Percentiles rank a stretch among this genome's conserved stretches.
Conservation (phyloP, 2,797 vertebrate genomes). For the Microcaecilia unicolor region DNA sequence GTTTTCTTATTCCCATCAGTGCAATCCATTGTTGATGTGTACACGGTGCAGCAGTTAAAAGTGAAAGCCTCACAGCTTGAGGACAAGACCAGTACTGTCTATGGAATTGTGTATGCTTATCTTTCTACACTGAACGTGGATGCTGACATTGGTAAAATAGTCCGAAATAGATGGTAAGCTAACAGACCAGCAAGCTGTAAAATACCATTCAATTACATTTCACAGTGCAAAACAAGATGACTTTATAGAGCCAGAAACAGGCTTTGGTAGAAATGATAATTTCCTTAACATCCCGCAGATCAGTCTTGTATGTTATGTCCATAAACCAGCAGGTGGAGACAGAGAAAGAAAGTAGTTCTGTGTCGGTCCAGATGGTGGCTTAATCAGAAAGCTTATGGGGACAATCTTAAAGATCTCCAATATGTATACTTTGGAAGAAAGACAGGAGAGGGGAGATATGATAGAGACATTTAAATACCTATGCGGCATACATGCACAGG, state of each 20-base stretch:
- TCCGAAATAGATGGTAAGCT: conserved; percentile 77
- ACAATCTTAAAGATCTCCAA: too few relatives aligned
- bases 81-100: conserved; percentile 51
- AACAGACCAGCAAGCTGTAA: background rate
- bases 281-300: too few relatives aligned
- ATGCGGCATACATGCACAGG: too few relatives aligned
- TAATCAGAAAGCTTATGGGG: too few relatives aligned
- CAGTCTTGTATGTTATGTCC: too few relatives aligned
- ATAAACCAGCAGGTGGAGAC: too few relatives aligned
- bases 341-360: too few relatives aligned
- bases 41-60: conserved; percentile 79
- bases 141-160: conserved; percentile 62
- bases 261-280: background rate
- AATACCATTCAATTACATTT: too few relatives aligned
- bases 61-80: conserved; percentile 53
- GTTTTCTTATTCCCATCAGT: conserved; percentile 52
- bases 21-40: conserved; percentile 75
- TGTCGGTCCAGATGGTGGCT: too few relatives aligned
- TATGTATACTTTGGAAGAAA: too few relatives aligned
- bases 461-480: too few relatives aligned
- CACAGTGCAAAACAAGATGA: background rate
- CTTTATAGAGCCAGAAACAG: background rate
- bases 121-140: conserved; percentile 79
- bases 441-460: too few relatives aligned
- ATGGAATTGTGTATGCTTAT: conserved; percentile 79